A percentile compares a stretch with the other conserved stretches of the same genome.
These are phyloP conservation scores for Clunio marinus DNA, from an alignment of 2,888 invertebrate genomes.

Conservation along the genomic window DNA sequence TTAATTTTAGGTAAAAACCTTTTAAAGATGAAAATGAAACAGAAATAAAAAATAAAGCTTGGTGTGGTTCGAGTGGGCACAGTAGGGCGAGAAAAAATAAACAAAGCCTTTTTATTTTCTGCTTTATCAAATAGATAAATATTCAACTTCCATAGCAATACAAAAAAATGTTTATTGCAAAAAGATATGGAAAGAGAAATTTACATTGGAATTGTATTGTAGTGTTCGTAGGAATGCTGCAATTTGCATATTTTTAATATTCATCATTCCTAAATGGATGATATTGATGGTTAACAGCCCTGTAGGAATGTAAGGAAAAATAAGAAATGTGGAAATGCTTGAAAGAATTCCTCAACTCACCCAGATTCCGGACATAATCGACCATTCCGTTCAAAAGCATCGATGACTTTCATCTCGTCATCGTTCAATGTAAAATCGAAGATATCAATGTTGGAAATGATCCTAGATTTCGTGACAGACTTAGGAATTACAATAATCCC, in stretches of 20 bases:
- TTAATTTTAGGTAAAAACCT: not conserved
- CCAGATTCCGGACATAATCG: conserved; percentile 60
- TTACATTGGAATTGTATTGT: not conserved
- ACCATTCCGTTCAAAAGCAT: conserved; percentile 67
- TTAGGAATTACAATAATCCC: conserved; percentile 26
- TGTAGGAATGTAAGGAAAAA: not conserved
- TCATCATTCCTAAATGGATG: conserved; percentile 16
- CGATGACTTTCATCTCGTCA: conserved; percentile 52
- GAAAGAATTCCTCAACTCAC: conserved; percentile 50
- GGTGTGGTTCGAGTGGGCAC: too few relatives aligned
- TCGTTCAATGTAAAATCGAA: not conserved
- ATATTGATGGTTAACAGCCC: not conserved
- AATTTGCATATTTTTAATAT: conserved; percentile 15
- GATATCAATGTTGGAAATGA: not conserved
- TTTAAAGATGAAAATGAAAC: too few relatives aligned
- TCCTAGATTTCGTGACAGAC: conserved; percentile 1
- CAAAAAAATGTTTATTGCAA: not conserved
- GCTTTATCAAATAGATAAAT: not conserved
- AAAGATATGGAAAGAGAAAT: conserved; percentile 4
- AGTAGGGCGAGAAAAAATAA: not conserved
- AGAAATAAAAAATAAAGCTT: not conserved
- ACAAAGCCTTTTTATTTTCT: not conserved
- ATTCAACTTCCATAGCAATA: not conserved
- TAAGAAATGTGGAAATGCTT: not conserved
- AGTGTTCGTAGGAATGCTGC: not conserved